Evolutionary conservation across 1,140 invertebrate genomes (phyloP), one percentile per base, ranked within the genome.

Genomic region (Dendrolimus punctatus): DNA sequence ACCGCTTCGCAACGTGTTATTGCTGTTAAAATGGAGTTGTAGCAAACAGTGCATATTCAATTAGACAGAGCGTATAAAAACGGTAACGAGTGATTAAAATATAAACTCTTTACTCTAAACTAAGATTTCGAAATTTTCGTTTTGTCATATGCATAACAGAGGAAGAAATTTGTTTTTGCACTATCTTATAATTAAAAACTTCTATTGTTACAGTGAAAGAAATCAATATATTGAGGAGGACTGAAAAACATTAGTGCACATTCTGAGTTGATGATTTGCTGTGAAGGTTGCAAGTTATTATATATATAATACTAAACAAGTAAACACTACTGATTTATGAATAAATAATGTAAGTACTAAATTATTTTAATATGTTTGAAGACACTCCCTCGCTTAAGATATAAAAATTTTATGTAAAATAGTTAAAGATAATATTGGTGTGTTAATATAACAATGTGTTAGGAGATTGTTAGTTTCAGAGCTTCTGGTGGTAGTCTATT

Each of bases 361-460:
- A 83, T 82, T 83, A 85, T 85, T 83, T 81, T 80, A 68, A 73
- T 79, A 80, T 74, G 58, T 81, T 80, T 80, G 79, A 82, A 79
- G 66, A 83, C 75, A 79, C 78, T 73, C 69, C 70, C 76, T 77
- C 66, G 71, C 70, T 76, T 50, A 75, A 76, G 71, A 70, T 70
- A 64, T 78, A 76, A 72, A 57, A 63, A 49, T 75, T 65, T 67
- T 63, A 49, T 23, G 55, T 73, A 72, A 62, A 64, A 63, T 78
- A 81, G 59, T 58, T 69, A 63, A 56, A 58, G 46, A 55, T 72
- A 70, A 62, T 66, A 56, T 67, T 63, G 65, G 60, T 80, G 70
- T 71, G 73, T 72, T 64, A 68, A 71, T 49, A 58, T 57, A 39
- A 52, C 48, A 52, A 55, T 51, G 41, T 38, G 55, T 61, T 44